phyloP scores from a whole-genome alignment of 2,888 invertebrate genomes.

The Gryllus longicercus region DNA sequence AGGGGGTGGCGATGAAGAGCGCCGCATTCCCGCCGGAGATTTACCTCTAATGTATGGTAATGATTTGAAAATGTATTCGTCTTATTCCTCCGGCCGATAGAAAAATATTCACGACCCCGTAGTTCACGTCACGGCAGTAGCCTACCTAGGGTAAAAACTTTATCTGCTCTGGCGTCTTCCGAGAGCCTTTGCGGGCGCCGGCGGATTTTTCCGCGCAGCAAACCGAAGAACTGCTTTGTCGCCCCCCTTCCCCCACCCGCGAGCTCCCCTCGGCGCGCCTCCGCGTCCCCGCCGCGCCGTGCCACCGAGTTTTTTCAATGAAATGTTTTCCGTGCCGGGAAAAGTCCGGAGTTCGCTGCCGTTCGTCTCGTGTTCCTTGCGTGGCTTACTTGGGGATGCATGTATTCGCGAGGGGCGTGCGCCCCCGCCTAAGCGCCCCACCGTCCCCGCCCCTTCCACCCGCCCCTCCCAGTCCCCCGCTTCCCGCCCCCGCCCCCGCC shows the following conservation, averaged over 20 bases:
- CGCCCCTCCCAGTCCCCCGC: not conserved
- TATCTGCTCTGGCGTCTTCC: not conserved
- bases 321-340: not conserved
- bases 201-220: not conserved
- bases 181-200: not conserved
- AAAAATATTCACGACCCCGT: conserved; percentile 7
- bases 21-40: not conserved
- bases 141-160: not conserved
- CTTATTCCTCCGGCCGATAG: not conserved
- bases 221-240: not conserved
- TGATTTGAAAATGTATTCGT: conserved; percentile 1
- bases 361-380: not conserved
- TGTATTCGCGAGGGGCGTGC: not conserved
- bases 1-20: not conserved
- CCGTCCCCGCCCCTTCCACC: not conserved
- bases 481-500: not conserved
- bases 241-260: not conserved
- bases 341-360: conserved; percentile 17
- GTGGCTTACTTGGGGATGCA: conserved; percentile 8
- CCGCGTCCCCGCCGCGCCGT: not conserved
- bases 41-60: conserved; percentile 3
- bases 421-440: not conserved
- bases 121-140: not conserved
- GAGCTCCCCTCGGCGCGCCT: not conserved
- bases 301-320: not conserved